phyloP scores from a whole-genome alignment of 2,888 invertebrate genomes.

The Eilema griseolum region DNA sequence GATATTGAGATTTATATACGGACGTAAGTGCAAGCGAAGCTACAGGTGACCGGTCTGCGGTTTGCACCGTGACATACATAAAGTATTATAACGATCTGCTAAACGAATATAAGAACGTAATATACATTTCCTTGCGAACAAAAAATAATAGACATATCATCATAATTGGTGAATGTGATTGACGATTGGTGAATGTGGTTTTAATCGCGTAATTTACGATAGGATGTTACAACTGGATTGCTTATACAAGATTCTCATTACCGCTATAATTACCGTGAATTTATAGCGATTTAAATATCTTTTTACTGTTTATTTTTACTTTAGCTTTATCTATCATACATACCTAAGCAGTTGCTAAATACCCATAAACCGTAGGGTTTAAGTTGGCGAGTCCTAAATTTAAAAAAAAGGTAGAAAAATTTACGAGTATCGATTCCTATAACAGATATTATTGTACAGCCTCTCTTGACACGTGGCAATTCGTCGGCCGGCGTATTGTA shows the following conservation, averaged over 20 bases:
- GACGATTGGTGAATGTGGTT: not conserved
- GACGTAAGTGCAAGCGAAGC: not conserved
- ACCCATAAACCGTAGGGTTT: not conserved
- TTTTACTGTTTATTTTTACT: not conserved
- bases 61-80: not conserved
- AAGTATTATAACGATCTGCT: not conserved
- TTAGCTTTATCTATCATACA: not conserved
- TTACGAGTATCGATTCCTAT: not conserved
- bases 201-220: not conserved
- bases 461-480: too few relatives aligned
- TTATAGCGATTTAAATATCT: not conserved
- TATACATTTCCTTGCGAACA: not conserved
- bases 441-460: too few relatives aligned
- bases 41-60: not conserved
- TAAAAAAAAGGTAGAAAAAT: too few relatives aligned
- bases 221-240: not conserved
- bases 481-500: too few relatives aligned
- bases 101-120: not conserved
- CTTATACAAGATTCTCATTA: not conserved
- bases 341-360: not conserved
- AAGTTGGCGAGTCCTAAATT: too few relatives aligned
- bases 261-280: not conserved
- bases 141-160: not conserved
- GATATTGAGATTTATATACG: not conserved
- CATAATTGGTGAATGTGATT: slow-evolving; percentile 4